phyloP scores from a whole-genome alignment of 2,888 invertebrate genomes.

The Eugnorisma glareosa region DNA sequence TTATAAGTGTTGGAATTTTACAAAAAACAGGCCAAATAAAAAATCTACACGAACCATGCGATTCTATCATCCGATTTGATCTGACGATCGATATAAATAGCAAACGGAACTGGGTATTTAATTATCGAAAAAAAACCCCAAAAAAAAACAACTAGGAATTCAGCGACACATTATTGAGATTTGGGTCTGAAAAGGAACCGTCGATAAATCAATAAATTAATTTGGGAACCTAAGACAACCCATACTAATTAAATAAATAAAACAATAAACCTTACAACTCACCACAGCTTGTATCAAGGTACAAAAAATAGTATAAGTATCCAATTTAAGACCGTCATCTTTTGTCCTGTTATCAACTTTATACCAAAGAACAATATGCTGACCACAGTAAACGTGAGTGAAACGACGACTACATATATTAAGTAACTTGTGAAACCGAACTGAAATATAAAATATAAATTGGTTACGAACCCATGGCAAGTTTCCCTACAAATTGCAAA shows the following conservation, averaged over 20 bases:
- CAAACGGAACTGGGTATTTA: background rate
- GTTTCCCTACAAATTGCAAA: background rate
- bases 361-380: background rate
- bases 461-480: background rate
- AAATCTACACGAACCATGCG: too few relatives aligned
- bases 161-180: too few relatives aligned
- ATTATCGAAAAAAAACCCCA: too few relatives aligned
- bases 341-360: background rate
- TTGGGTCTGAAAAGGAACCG: too few relatives aligned
- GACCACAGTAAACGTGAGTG: background rate
- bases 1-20: too few relatives aligned
- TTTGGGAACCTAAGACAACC: too few relatives aligned
- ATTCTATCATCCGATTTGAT: too few relatives aligned
- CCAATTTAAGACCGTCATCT: background rate
- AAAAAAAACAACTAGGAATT: too few relatives aligned
- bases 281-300: background rate
- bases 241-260: background rate
- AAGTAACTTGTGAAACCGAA: slow-evolving; percentile 8
- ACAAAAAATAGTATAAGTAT: background rate
- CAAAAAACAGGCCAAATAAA: too few relatives aligned
- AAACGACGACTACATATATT: background rate
- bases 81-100: too few relatives aligned
- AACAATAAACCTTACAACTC: background rate
- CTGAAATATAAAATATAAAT: slow-evolving; percentile 8
- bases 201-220: too few relatives aligned